A percentile compares a stretch with the other conserved stretches of the same genome.
These are phyloP conservation scores for Tortrix viridana DNA, from an alignment of 2,888 invertebrate species.

Conservation along the genomic window DNA sequence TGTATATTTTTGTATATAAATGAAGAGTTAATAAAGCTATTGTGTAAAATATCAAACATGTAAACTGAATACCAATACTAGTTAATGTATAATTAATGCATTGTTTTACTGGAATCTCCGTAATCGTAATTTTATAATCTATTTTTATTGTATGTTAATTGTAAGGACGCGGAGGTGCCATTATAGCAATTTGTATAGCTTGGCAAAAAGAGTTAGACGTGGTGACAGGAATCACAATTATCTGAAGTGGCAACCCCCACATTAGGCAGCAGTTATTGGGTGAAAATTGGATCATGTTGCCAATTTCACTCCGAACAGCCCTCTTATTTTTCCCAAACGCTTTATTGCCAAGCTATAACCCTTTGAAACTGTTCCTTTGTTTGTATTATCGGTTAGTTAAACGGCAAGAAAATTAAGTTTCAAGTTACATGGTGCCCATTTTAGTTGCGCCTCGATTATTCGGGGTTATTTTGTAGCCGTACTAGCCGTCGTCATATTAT, in stretches of 20 bases:
- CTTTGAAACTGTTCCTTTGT: constrained; percentile 43
- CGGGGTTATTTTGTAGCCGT: not conserved
- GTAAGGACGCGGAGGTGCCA: constrained; percentile 81
- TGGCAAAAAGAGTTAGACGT: too few relatives aligned
- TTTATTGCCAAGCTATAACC: constrained; percentile 39
- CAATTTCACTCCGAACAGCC: too few relatives aligned
- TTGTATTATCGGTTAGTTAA: constrained; percentile 7
- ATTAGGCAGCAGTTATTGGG: too few relatives aligned
- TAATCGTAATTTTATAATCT: constrained; percentile 76
- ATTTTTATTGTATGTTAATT: constrained; percentile 73
- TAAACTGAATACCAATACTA: constrained; percentile 60
- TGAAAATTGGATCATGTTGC: too few relatives aligned
- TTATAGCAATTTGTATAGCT: constrained; percentile 77
- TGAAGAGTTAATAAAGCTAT: constrained; percentile 70
- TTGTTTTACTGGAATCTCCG: constrained; percentile 79
- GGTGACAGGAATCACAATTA: too few relatives aligned
- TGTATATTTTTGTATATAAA: constrained; percentile 84
- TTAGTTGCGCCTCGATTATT: constrained; percentile 17
- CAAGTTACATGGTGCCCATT: constrained; percentile 9
- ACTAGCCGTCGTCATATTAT: constrained; percentile 13
- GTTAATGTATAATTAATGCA: constrained; percentile 62
- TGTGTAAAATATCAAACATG: constrained; percentile 74
- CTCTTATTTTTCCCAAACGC: too few relatives aligned
- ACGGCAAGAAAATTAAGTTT: not conserved
- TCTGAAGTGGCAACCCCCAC: too few relatives aligned